A percentile compares a stretch with the other conserved stretches of the same genome.
Conservation (phyloP, 2,888 invertebrate genomes). For the Helicoverpa assulta region DNA sequence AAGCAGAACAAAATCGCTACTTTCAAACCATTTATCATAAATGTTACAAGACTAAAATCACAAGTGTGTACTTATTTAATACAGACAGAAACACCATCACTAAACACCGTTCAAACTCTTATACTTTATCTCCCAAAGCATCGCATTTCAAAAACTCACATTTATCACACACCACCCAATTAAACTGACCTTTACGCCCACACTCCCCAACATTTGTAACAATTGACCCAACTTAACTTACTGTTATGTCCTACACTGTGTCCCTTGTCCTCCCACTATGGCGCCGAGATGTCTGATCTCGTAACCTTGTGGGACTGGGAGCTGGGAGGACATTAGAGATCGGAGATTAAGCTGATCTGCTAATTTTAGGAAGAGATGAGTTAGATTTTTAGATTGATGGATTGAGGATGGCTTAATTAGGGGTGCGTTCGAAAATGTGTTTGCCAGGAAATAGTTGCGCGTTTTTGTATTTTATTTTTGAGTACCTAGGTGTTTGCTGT, state of each 20-base stretch:
- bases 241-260: slow-evolving; percentile 34
- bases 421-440: not conserved
- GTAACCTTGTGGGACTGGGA: slow-evolving; percentile 56
- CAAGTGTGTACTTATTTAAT: no score
- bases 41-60: no score
- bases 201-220: slow-evolving; percentile 19
- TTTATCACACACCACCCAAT: not conserved
- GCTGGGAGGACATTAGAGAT: slow-evolving; percentile 16
- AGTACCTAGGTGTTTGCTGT: no score
- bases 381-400: no score
- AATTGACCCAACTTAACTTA: slow-evolving; percentile 29
- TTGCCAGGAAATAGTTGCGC: not conserved
- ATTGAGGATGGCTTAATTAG: not conserved
- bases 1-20: no score
- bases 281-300: slow-evolving; percentile 65
- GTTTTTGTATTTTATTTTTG: not conserved
- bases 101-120: no score
- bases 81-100: no score
- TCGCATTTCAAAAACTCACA: not conserved
- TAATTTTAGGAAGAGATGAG: slow-evolving; percentile 10
- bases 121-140: not conserved
- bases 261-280: slow-evolving; percentile 43
- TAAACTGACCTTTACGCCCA: not conserved
- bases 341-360: slow-evolving; percentile 2
- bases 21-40: no score